Evolutionary conservation across 2,888 invertebrate species (phyloP), one percentile per base, ranked within the genome.

Genomic region (Phaedon cochleariae): DNA sequence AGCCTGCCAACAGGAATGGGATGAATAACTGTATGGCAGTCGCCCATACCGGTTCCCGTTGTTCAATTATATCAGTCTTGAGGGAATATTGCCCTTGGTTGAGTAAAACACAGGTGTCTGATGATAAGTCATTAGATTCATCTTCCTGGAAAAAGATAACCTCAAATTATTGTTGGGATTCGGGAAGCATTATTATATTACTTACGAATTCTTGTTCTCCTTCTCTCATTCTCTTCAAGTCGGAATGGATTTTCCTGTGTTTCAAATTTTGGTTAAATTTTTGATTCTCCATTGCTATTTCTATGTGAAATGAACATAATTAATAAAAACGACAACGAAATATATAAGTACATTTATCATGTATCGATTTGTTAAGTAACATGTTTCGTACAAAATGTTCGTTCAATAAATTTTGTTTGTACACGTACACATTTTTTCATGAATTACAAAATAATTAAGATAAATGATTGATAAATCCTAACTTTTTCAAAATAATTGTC

Each of bases 1-100:
- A 91, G 15, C 96, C 95, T 64, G 95, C 95, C 64, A 96, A 87
- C 62, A 95, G 83, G 83, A 94, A 95, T 7, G 96, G 95, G 73
- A 90, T 88, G 79, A 91, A 91, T 85, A 95, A 93, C 85, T 96
- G 92, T 53, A 93, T 87, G 41, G 90, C 88, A 62, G 91, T 90
- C 46, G 88, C 87, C 88, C 89, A 89, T 76, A 82, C 71, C 34
- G 83, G 78, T 70, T 83, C 82, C 51, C 69, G 70, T 66, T 72
- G 71, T 49, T 73, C 48, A 52, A 71, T 61, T 45, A 70, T 63
- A 54, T 72, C 68, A 59, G 68, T 69, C 65, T 74, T 73, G 18
- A 69, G 49, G 6, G 60, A 51, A n/a, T 59, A 53, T 48, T 66
- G 53, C 34, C 65, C 72, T 59, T 67, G 68, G 31, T 76, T 76